Evolutionary conservation across 2,888 invertebrate genomes (phyloP).

Genomic region (Arenicola marina): DNA sequence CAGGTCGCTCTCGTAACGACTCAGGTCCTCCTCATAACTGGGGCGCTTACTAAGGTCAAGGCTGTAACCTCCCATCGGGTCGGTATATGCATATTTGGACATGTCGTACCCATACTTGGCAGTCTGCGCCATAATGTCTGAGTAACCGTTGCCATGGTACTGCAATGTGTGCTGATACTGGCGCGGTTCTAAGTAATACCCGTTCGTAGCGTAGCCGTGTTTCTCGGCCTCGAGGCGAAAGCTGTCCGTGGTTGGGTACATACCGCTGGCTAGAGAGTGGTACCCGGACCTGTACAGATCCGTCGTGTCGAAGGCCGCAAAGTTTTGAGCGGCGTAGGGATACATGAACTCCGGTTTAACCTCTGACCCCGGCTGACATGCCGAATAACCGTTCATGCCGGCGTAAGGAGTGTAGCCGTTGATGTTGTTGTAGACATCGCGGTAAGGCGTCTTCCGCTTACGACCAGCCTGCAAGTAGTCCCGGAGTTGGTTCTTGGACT

Average conservation of each 20-base stretch:
- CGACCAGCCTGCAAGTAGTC: conserved; percentile 92
- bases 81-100: conserved; percentile 45
- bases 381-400: conserved; percentile 9
- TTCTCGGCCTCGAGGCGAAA: conserved; percentile 52
- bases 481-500: conserved; percentile 90
- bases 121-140: conserved; percentile 52
- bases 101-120: conserved; percentile 53
- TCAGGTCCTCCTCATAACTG: conserved; percentile 48
- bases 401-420: conserved; percentile 41
- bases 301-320: conserved; percentile 24
- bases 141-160: conserved; percentile 52
- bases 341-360: conserved; percentile 53
- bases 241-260: conserved; percentile 37
- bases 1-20: conserved; percentile 43
- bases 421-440: conserved; percentile 38
- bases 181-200: conserved; percentile 54
- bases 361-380: conserved; percentile 19
- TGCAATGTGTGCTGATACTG: conserved; percentile 55
- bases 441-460: conserved; percentile 44
- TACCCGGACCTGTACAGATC: conserved; percentile 30
- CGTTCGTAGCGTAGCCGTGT: conserved; percentile 49
- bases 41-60: conserved; percentile 55
- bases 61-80: conserved; percentile 40
- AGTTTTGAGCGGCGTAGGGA: conserved; percentile 36
- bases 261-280: conserved; percentile 15